Evolutionary conservation across 2,113 vertebrate species (phyloP), one percentile per base, ranked within the genome.

Genomic region (Elgaria multicarinata): DNA sequence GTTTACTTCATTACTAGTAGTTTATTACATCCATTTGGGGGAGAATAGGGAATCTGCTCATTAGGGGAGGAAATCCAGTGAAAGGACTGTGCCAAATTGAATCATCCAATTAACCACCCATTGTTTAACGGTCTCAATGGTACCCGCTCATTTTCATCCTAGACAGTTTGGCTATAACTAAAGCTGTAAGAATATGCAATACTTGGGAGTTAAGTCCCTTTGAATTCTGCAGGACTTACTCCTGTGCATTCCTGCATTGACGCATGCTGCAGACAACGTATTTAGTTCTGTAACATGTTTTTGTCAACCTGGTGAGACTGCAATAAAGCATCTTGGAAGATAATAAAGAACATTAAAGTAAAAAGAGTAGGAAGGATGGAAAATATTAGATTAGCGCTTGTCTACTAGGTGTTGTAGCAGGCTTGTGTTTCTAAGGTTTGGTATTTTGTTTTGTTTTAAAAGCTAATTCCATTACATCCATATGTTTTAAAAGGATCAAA

Each of bases 1-100:
- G 89, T 83, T 96, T 85, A 83, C 93, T 94, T 96, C 79, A 90
- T 94, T 95, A 87, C 77, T 95, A n/a, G 24, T 75, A 75, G 84
- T 75, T 75, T 74, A 75, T 74, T 62, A 50, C 80, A 94, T 91
- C 93, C 88, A 13, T 87, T 94, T 95, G 75, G 58, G n/a, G 84
- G 86, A 74, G 67, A 92, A 55, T n/a, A 92, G 80, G 46, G 90
- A 92, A 93, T 93, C 87, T 94, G 76, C 90, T 96, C 92, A 90
- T 94, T 86, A 78, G 89, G 91, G 91, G 86, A 92, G 79, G 72
- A 94, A 94, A 93, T 94, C 87, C 92, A 95, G 26, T 36, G 81
- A 92, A 95, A 67, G 0, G 0, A 50, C 92, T 71, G 83, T 91
- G 91, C 92, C 90, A 91, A 91, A 91, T 39, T 77, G 93, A 91